Conservation (phyloP, 2,113 vertebrate genomes). For the Podarcis raffonei region DNA sequence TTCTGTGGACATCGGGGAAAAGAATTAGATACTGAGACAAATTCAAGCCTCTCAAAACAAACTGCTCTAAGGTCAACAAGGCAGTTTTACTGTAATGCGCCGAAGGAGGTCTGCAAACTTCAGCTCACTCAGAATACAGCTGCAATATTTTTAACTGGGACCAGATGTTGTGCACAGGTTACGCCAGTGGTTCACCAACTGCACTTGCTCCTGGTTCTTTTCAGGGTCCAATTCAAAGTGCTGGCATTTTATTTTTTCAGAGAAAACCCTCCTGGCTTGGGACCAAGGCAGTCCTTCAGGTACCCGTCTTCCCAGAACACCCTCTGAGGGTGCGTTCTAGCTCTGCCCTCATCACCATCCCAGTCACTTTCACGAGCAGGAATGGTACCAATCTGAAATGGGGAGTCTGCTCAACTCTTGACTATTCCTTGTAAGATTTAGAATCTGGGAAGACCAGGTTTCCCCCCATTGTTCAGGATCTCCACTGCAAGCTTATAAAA, state of each 20-base stretch:
- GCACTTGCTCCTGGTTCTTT: background rate
- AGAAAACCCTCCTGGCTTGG: background rate
- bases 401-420: too few species aligned
- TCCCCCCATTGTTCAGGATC: background rate
- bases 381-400: too few species aligned
- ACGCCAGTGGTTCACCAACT: background rate
- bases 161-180: background rate
- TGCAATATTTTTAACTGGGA: background rate
- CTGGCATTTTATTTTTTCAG: too few species aligned
- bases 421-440: too few species aligned
- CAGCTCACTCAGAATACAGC: background rate
- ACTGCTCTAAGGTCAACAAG: background rate
- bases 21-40: background rate
- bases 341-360: too few species aligned
- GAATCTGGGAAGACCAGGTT: background rate
- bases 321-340: too few species aligned
- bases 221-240: background rate
- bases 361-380: too few species aligned
- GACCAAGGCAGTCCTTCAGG: background rate
- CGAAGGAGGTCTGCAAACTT: background rate
- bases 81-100: background rate
- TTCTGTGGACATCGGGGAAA: background rate
- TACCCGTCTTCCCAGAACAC: too few species aligned
- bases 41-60: background rate
- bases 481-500: background rate